Conservation (phyloP, 2,113 vertebrate species). For the Percopsis transmontana region DNA sequence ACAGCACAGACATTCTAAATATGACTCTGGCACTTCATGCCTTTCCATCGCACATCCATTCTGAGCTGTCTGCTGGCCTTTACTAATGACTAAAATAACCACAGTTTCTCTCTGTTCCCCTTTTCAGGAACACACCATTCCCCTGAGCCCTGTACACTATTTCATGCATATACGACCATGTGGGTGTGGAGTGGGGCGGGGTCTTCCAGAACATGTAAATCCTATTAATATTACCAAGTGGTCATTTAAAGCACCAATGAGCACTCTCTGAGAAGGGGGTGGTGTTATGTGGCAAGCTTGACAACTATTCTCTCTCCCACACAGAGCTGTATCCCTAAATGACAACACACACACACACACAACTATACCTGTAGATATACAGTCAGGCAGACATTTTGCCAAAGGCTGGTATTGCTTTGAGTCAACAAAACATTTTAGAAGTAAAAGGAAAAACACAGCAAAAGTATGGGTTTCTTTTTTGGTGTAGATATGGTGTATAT, state of each 20-base stretch:
- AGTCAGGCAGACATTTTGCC: slow-evolving; percentile 29
- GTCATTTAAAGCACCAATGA: slow-evolving; percentile 3
- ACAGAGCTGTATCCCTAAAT: slow-evolving; percentile 45
- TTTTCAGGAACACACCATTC: slow-evolving; percentile 76
- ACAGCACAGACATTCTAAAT: background rate
- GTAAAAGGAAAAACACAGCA: too few species aligned
- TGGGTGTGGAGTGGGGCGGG: background rate
- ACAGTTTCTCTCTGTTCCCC: slow-evolving; percentile 76
- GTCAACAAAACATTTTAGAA: background rate
- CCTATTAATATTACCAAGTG: slow-evolving; percentile 21
- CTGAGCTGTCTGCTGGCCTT: slow-evolving; percentile 42
- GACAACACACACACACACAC: slow-evolving; percentile 27
- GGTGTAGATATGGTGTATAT: too few species aligned
- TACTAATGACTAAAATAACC: slow-evolving; percentile 71
- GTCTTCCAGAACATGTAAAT: slow-evolving; percentile 13
- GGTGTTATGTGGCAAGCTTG: slow-evolving; percentile 42
- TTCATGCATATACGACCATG: slow-evolving; percentile 15
- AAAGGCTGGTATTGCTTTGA: slow-evolving; percentile 15
- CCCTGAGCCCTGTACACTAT: slow-evolving; percentile 32
- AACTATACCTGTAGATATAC: slow-evolving; percentile 26
- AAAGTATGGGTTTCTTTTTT: too few species aligned
- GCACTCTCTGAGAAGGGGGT: slow-evolving; percentile 5
- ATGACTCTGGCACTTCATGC: slow-evolving; percentile 15
- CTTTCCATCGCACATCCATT: slow-evolving; percentile 33
- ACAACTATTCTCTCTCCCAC: slow-evolving; percentile 47